Base-by-base conservation (phyloP, 2,888 invertebrate genomes). In the Caenorhabditis afra region DNA sequence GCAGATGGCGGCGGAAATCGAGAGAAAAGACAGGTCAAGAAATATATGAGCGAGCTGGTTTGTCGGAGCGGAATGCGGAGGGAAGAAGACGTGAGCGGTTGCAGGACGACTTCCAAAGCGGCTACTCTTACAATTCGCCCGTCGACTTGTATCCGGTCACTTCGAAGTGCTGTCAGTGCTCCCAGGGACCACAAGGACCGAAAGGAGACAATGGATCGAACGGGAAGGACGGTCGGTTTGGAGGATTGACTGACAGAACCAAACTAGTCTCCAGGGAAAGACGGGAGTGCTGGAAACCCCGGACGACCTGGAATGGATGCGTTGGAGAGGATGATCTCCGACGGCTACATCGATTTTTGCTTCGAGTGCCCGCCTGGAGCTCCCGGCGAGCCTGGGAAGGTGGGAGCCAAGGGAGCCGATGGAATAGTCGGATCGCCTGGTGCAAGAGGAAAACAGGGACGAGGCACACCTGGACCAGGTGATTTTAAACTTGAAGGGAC, bases 331-430 rank as follows among this genome's bases (percentile, higher is more conserved):
- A 74, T 65, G 66, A 74, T 74, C 8, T 23, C 49, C 14, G 74
- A 74, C 66, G 74, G 74, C 1, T 74, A 74, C 52, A 49, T 74
- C 12, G 66, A 74, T 35, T 74, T 74, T 11, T 74, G 74, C 16
- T 66, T 74, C 16, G 74, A 74, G 37, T 74, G 74, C 37, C 74
- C 74, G 1, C 65, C 65, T 0, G 74, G 74, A 8, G 16, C 47
- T 8, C 16, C 74, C 8, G 74, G 74, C 3, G 14, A 11, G 16
- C 66, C 74, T 8, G 74, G 74, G 45, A 8, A 22, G 22, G 45
- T 39, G 18, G 74, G 74, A 12, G 20, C 18, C n/a, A 74, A 58
- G 20, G 74, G 74, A 22, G 5, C 29, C 0, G 45, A 7, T 12
- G 73, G 73, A 16, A 0, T 11, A 0, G 14, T 10, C 7, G 74